These are phyloP conservation scores for Macaria notata DNA, from an alignment of 2,888 invertebrate species.

Conservation along the genomic window DNA sequence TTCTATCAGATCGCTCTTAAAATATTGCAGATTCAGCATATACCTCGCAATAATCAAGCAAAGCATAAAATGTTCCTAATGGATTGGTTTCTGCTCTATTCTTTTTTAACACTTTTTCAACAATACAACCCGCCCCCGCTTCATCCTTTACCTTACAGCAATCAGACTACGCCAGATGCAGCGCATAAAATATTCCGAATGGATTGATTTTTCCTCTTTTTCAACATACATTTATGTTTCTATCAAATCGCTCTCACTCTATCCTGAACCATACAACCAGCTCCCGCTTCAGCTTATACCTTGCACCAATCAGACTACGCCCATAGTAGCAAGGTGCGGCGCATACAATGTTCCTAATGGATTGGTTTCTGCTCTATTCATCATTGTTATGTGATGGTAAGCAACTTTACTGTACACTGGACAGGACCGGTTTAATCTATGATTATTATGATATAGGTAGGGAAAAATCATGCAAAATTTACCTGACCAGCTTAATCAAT, in stretches of 20 bases:
- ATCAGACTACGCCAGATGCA: too few relatives aligned
- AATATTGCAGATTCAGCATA: constrained; percentile 9
- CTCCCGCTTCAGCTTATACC: constrained; percentile 12
- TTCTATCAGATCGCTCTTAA: background rate
- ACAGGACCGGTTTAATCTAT: too few relatives aligned
- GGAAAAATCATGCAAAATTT: too few relatives aligned
- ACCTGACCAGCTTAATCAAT: too few relatives aligned
- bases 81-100: constrained; percentile 39
- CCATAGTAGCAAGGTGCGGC: constrained; percentile 37
- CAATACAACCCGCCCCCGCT: too few relatives aligned
- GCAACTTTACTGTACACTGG: background rate
- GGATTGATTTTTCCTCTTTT: too few relatives aligned
- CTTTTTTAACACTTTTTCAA: too few relatives aligned
- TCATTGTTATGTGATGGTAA: constrained; percentile 24
- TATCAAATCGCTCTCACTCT: background rate
- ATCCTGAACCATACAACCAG: background rate
- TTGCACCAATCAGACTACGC: constrained; percentile 54
- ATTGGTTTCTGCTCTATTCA: constrained; percentile 37
- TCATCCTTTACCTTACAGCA: too few relatives aligned
- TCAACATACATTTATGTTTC: too few relatives aligned
- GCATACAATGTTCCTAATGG: constrained; percentile 41
- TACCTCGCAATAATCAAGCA: constrained; percentile 44
- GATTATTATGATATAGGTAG: too few relatives aligned
- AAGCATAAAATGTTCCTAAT: constrained; percentile 45
- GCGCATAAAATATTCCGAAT: too few relatives aligned